Conservation (phyloP, 2,888 invertebrate species). For the Griposia aprilina region DNA sequence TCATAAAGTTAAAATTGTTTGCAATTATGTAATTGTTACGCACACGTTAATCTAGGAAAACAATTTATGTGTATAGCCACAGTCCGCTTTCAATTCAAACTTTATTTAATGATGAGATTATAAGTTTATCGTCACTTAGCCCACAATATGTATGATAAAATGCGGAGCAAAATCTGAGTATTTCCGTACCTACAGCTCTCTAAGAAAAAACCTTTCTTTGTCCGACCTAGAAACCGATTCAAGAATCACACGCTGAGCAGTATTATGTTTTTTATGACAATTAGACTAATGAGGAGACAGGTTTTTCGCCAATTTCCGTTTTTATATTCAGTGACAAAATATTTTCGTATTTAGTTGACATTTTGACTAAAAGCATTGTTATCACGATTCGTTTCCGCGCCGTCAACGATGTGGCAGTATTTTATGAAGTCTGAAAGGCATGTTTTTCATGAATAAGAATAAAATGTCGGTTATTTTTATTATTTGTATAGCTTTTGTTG, state of each 20-base stretch:
- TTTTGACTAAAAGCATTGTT: slow-evolving; percentile 64
- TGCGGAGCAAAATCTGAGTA: neutral
- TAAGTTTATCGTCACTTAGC: neutral
- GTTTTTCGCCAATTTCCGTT: slow-evolving; percentile 20
- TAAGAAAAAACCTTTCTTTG: slow-evolving; percentile 5
- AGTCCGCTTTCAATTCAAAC: neutral
- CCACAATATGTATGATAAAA: slow-evolving; percentile 2
- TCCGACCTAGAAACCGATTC: neutral
- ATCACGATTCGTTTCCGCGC: slow-evolving; percentile 51
- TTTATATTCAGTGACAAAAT: slow-evolving; percentile 21
- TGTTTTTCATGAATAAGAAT: slow-evolving; percentile 46
- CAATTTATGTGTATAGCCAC: neutral
- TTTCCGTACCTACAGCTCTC: slow-evolving; percentile 12
- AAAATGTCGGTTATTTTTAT: slow-evolving; percentile 44
- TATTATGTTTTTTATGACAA: slow-evolving; percentile 17
- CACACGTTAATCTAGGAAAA: neutral
- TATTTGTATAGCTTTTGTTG: slow-evolving; percentile 47
- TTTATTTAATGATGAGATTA: neutral
- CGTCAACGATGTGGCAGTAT: slow-evolving; percentile 44
- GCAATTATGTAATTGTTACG: neutral
- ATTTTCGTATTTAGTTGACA: slow-evolving; percentile 50
- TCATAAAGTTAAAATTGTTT: neutral
- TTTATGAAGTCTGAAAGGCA: slow-evolving; percentile 54
- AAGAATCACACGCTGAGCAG: slow-evolving; percentile 8
- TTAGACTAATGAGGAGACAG: slow-evolving; percentile 20